phyloP scores from a whole-genome alignment of 2,888 invertebrate genomes.

The Drosophila pegasa region DNA sequence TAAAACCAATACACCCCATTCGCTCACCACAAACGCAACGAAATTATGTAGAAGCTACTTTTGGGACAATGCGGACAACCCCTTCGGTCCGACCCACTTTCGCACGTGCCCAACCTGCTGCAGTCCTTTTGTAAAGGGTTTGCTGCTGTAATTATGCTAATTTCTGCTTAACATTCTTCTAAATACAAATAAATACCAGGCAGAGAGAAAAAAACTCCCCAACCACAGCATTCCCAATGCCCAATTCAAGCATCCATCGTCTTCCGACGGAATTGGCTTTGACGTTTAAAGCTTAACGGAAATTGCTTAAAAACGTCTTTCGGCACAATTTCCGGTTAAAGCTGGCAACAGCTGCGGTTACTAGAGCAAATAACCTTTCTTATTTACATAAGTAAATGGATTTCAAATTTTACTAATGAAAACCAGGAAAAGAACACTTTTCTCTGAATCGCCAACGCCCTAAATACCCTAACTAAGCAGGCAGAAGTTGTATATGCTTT shows the following conservation, averaged over 20 bases:
- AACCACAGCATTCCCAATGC: slow-evolving; percentile 4
- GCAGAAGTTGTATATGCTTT: not conserved
- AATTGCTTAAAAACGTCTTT: slow-evolving; percentile 26
- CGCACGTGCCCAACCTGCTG: slow-evolving; percentile 12
- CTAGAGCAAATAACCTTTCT: slow-evolving; percentile 5
- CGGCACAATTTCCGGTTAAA: slow-evolving; percentile 25
- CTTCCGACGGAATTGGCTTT: slow-evolving; percentile 9
- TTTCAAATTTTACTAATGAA: slow-evolving; percentile 7
- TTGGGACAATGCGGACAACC: slow-evolving; percentile 23
- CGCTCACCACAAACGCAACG: slow-evolving; percentile 51
- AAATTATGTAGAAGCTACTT: slow-evolving; percentile 62
- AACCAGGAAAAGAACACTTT: not conserved
- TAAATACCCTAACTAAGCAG: not conserved
- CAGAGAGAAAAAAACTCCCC: not conserved
- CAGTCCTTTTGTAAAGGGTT: slow-evolving; percentile 47
- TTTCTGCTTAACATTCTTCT: slow-evolving; percentile 59
- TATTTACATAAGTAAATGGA: slow-evolving; percentile 32
- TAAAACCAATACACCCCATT: not conserved
- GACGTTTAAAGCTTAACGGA: slow-evolving; percentile 29
- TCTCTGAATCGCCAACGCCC: not conserved
- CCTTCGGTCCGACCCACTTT: not conserved
- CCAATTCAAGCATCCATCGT: slow-evolving; percentile 10
- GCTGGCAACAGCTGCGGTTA: slow-evolving; percentile 13
- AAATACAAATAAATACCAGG: slow-evolving; percentile 38
- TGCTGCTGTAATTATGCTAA: slow-evolving; percentile 72